These are phyloP conservation scores for Slavum lentiscoides DNA, from an alignment of 2,888 invertebrate species.

Conservation along the genomic window DNA sequence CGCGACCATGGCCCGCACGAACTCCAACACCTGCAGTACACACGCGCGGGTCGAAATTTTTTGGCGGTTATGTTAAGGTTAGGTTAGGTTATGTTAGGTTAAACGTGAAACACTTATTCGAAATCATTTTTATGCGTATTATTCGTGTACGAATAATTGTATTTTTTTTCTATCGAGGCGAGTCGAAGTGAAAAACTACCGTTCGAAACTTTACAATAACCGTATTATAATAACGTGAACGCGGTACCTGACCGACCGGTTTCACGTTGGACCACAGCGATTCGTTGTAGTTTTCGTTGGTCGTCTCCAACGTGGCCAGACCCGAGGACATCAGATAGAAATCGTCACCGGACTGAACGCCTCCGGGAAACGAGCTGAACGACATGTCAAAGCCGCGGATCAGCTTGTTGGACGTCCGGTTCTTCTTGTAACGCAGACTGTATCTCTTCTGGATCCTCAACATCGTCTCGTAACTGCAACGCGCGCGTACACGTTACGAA, in stretches of 20 bases:
- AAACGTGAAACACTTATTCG: no score
- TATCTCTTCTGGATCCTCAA: constrained; percentile 81
- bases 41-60: no score
- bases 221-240: no score
- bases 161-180: no score
- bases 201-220: no score
- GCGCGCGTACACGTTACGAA: no score
- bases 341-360: constrained; percentile 79
- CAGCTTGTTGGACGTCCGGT: constrained; percentile 61
- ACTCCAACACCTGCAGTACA: constrained; percentile 62
- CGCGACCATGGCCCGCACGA: constrained; percentile 78
- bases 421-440: constrained; percentile 73
- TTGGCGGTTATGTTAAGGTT: no score
- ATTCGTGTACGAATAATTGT: no score
- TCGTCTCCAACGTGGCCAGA: constrained; percentile 75
- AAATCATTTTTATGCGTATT: no score
- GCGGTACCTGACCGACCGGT: constrained; percentile 65
- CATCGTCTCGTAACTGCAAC: constrained; percentile 74
- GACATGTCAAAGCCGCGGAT: constrained; percentile 72
- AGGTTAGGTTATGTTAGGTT: no score
- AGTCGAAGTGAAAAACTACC: no score
- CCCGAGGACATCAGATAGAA: constrained; percentile 71
- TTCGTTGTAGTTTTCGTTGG: constrained; percentile 74
- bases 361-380: constrained; percentile 84
- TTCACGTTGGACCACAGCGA: constrained; percentile 72